These are phyloP conservation scores for Isichthys henryi DNA, from an alignment of 2,113 vertebrate genomes.

Conservation along the genomic window DNA sequence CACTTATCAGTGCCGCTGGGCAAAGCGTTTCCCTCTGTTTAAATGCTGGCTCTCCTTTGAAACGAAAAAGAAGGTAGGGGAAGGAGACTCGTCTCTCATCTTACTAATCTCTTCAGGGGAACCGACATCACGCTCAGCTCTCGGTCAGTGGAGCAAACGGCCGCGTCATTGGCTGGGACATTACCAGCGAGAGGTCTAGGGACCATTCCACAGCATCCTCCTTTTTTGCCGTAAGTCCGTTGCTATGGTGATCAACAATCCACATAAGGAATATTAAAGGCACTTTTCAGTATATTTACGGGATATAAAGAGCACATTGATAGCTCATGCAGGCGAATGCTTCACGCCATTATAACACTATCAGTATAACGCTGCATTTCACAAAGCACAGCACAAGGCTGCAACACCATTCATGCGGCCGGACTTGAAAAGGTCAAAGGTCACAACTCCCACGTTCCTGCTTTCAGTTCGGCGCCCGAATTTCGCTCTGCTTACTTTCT, in stretches of 20 bases:
- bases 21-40: constrained; percentile 58
- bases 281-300: not conserved
- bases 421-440: not conserved
- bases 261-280: not conserved
- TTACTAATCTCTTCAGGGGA: constrained; percentile 40
- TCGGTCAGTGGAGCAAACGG: constrained; percentile 28
- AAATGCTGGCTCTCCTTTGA: constrained; percentile 21
- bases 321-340: not conserved
- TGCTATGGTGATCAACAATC: constrained; percentile 8
- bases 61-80: constrained; percentile 24
- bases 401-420: not conserved
- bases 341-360: not conserved
- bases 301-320: not conserved
- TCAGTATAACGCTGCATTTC: not conserved
- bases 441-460: not conserved
- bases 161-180: constrained; percentile 24
- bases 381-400: not conserved
- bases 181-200: constrained; percentile 27
- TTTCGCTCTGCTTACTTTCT: not conserved
- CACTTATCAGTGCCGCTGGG: constrained; percentile 50
- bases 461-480: not conserved
- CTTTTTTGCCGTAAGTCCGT: constrained; percentile 20
- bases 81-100: constrained; percentile 44
- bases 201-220: constrained; percentile 21
- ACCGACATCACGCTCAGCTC: constrained; percentile 31